Evolutionary conservation across 37 sponge, comb jelly and placozoan species (phyloP).

Genomic region (Cliona cf. orientalis): DNA sequence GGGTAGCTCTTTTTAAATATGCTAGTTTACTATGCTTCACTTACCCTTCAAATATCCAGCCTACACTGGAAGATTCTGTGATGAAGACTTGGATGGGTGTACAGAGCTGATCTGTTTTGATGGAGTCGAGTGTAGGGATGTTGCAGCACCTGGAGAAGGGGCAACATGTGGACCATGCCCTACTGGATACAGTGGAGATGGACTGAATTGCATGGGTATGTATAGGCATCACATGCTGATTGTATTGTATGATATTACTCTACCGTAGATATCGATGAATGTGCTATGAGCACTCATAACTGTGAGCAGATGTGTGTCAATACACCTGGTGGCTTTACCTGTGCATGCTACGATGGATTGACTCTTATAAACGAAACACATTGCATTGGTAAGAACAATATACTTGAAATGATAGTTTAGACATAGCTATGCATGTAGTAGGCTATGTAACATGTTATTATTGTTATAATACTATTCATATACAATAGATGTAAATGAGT

Average conservation of each 20-base stretch:
- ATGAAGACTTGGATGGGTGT: slow-evolving; percentile 69
- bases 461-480: too few relatives aligned
- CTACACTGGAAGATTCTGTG: slow-evolving; percentile 63
- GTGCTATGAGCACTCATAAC: not conserved
- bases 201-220: slow-evolving; percentile 60
- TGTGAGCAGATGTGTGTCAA: slow-evolving; percentile 71
- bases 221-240: not conserved
- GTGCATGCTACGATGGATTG: slow-evolving; percentile 53
- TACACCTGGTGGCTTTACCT: slow-evolving; percentile 41
- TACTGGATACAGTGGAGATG: slow-evolving; percentile 47
- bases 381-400: slow-evolving; percentile 20
- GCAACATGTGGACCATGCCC: slow-evolving; percentile 73
- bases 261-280: slow-evolving; percentile 36
- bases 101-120: slow-evolving; percentile 49
- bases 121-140: slow-evolving; percentile 61
- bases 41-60: not conserved
- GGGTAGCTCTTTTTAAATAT: too few relatives aligned
- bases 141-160: slow-evolving; percentile 54
- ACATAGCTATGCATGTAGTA: too few relatives aligned
- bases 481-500: too few relatives aligned
- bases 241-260: not conserved
- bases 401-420: too few relatives aligned
- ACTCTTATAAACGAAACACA: not conserved
- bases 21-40: too few relatives aligned
- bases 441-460: too few relatives aligned